These are phyloP conservation scores for Synaphobranchus kaupii DNA, from an alignment of 2,797 vertebrate genomes.

Conservation along the genomic window DNA sequence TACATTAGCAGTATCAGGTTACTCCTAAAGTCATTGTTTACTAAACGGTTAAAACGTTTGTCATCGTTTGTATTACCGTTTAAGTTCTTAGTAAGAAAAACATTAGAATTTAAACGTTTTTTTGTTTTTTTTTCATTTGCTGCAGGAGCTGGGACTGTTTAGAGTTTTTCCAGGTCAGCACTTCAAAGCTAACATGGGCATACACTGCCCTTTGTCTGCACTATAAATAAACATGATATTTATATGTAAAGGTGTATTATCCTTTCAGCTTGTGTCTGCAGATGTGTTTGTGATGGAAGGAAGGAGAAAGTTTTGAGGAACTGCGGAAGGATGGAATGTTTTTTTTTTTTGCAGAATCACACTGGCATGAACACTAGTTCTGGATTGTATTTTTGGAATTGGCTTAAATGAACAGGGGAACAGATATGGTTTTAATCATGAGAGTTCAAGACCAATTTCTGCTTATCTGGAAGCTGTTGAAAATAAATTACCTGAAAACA, in stretches of 20 bases:
- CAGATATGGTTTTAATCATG: slow-evolving; percentile 30
- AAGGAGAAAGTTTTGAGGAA: not conserved
- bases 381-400: slow-evolving; percentile 9
- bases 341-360: slow-evolving; percentile 16
- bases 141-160: not conserved
- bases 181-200: not conserved
- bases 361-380: not conserved
- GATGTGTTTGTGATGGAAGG: slow-evolving; percentile 20
- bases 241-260: not conserved
- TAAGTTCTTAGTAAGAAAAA: not conserved
- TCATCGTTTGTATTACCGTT: not conserved
- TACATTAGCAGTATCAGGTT: not conserved
- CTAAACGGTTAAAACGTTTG: not conserved
- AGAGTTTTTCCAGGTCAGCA: not conserved
- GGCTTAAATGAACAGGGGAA: not conserved
- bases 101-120: not conserved
- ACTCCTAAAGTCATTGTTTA: no score
- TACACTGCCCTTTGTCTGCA: not conserved
- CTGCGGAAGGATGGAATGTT: not conserved
- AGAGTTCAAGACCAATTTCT: slow-evolving; percentile 22
- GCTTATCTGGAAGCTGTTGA: not conserved
- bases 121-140: not conserved
- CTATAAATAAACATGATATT: not conserved
- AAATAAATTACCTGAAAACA: slow-evolving; percentile 2
- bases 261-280: not conserved